Evolutionary conservation across 1,140 invertebrate genomes (phyloP).

Genomic region (Marisa cornuarietis): DNA sequence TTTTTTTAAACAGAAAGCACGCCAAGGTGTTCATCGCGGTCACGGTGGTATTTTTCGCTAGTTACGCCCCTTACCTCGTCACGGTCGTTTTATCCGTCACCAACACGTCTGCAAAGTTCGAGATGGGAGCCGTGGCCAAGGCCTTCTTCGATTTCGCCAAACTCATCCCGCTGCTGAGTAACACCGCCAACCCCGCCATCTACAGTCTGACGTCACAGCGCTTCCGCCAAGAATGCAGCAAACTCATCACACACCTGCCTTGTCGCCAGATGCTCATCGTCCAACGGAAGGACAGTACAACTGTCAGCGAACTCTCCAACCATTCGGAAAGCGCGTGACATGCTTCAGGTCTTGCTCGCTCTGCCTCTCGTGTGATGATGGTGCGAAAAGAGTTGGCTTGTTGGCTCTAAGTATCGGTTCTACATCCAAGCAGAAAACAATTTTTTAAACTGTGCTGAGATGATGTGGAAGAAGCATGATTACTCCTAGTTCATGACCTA

Average conservation of each 20-base stretch:
- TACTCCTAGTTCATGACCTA: too few species aligned
- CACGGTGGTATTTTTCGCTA: conserved; percentile 32
- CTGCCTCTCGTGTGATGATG: too few species aligned
- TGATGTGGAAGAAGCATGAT: too few species aligned
- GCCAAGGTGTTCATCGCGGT: conserved; percentile 24
- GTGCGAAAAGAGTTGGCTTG: too few species aligned
- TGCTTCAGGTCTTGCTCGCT: too few species aligned
- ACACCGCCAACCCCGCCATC: conserved; percentile 30
- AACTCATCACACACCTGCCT: conserved; percentile 12
- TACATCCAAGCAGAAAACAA: too few species aligned
- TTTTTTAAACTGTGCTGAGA: too few species aligned
- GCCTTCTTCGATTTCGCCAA: conserved; percentile 29
- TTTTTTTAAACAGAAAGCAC: conserved; percentile 10
- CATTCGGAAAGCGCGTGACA: conserved; percentile 12
- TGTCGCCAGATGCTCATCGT: not conserved
- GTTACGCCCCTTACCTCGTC: conserved; percentile 31
- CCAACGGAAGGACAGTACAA: not conserved
- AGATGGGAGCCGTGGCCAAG: conserved; percentile 14
- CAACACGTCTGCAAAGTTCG: not conserved
- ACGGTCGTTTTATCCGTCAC: conserved; percentile 10
- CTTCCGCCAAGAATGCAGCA: conserved; percentile 25
- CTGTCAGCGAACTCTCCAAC: not conserved
- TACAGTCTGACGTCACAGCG: conserved; percentile 29
- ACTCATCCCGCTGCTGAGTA: conserved; percentile 24
- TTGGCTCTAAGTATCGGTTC: too few species aligned